Conservation (phyloP, 2,888 invertebrate genomes). For the Agrypnus murinus region DNA sequence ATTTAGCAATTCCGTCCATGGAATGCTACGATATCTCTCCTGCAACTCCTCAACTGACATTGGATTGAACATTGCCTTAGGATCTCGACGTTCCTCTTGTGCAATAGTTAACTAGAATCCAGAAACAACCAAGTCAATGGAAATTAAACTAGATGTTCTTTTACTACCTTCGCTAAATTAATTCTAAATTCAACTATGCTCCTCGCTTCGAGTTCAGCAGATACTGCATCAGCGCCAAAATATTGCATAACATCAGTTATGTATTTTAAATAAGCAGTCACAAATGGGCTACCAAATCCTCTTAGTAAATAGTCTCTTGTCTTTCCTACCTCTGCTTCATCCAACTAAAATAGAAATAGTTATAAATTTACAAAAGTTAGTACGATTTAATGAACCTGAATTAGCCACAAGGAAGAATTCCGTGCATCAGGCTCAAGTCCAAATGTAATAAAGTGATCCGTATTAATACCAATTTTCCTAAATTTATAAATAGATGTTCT, state of each 20-base stretch:
- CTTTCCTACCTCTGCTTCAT: constrained; percentile 28
- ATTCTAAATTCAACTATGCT: constrained; percentile 57
- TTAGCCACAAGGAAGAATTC: constrained; percentile 87
- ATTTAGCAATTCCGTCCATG: constrained; percentile 72
- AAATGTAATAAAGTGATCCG: constrained; percentile 92
- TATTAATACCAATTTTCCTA: constrained; percentile 86
- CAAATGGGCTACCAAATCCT: constrained; percentile 36
- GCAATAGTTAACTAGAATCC: constrained; percentile 33
- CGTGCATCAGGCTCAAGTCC: constrained; percentile 91
- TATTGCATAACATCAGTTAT: constrained; percentile 58
- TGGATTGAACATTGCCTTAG: constrained; percentile 68
- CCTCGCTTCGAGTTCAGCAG: constrained; percentile 56
- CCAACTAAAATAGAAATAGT: constrained; percentile 27
- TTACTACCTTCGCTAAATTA: constrained; percentile 51
- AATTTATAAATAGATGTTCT: constrained; percentile 87
- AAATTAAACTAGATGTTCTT: neutral
- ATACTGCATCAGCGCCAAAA: constrained; percentile 57
- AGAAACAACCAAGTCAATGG: neutral
- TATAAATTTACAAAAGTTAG: too few relatives aligned
- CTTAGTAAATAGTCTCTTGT: constrained; percentile 13
- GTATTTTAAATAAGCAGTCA: constrained; percentile 56
- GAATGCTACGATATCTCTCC: constrained; percentile 66
- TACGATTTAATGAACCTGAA: constrained; percentile 80
- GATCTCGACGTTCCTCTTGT: constrained; percentile 46
- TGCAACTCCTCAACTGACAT: constrained; percentile 72